Evolutionary conservation across 2,888 invertebrate species (phyloP).

Genomic region (Calliopum simillimum): DNA sequence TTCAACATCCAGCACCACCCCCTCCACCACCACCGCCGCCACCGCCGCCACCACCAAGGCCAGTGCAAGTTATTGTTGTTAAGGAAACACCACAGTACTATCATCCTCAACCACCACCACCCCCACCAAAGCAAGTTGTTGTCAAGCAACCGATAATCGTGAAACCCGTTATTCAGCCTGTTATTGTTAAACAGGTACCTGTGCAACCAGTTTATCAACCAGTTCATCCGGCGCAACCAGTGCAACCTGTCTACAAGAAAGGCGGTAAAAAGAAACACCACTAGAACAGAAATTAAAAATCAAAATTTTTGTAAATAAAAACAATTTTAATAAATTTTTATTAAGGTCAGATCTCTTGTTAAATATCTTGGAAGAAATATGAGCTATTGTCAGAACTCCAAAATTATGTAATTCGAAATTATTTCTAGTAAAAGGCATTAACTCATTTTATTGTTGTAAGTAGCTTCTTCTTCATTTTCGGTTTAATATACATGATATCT

Average conservation of each 20-base stretch:
- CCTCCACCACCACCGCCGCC: constrained; percentile 12
- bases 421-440: too few relatives aligned
- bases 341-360: too few relatives aligned
- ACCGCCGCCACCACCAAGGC: neutral
- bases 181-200: constrained; percentile 18
- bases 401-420: too few relatives aligned
- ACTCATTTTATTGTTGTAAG: neutral
- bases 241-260: neutral
- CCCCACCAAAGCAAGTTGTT: neutral
- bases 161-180: constrained; percentile 14
- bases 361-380: too few relatives aligned
- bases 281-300: neutral
- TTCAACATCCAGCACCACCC: constrained; percentile 20
- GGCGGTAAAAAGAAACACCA: constrained; percentile 28
- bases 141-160: neutral
- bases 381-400: too few relatives aligned
- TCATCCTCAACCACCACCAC: constrained; percentile 10
- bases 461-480: neutral
- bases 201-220: constrained; percentile 13
- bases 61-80: neutral
- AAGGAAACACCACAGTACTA: neutral
- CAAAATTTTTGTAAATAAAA: neutral
- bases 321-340: too few relatives aligned
- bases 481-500: too few relatives aligned
- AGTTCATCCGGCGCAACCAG: neutral